phyloP scores from a whole-genome alignment of 2,888 invertebrate species.

The Lochmaea crataegi region DNA sequence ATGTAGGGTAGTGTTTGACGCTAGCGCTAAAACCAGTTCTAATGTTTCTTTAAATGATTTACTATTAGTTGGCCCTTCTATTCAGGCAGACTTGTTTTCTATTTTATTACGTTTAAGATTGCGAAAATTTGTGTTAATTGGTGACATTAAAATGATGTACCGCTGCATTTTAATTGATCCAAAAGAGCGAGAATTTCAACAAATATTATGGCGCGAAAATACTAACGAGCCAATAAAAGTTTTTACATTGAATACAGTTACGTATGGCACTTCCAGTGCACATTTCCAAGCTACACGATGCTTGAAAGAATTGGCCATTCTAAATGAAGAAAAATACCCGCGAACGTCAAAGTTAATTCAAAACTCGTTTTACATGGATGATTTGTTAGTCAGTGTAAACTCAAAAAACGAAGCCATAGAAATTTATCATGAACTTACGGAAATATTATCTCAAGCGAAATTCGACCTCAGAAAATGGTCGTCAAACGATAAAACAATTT shows the following conservation, averaged over 20 bases:
- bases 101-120: conserved; percentile 36
- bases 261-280: conserved; percentile 7
- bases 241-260: too few relatives aligned
- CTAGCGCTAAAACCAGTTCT: conserved; percentile 23
- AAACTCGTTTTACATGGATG: neutral
- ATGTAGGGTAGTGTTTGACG: conserved; percentile 42
- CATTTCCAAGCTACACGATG: conserved; percentile 8
- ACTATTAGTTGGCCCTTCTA: conserved; percentile 20
- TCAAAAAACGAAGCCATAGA: neutral
- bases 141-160: conserved; percentile 43
- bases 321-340: neutral
- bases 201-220: conserved; percentile 39
- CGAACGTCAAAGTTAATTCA: neutral
- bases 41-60: conserved; percentile 36
- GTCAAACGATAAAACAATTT: neutral
- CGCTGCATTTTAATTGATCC: conserved; percentile 32
- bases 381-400: neutral
- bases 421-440: neutral
- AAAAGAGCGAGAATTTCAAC: conserved; percentile 35
- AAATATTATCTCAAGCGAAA: neutral
- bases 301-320: neutral
- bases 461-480: neutral
- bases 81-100: conserved; percentile 38
- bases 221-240: too few relatives aligned
- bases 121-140: conserved; percentile 30